Evolutionary conservation across 2,113 vertebrate species (phyloP).

Genomic region (Epinephelus moara): DNA sequence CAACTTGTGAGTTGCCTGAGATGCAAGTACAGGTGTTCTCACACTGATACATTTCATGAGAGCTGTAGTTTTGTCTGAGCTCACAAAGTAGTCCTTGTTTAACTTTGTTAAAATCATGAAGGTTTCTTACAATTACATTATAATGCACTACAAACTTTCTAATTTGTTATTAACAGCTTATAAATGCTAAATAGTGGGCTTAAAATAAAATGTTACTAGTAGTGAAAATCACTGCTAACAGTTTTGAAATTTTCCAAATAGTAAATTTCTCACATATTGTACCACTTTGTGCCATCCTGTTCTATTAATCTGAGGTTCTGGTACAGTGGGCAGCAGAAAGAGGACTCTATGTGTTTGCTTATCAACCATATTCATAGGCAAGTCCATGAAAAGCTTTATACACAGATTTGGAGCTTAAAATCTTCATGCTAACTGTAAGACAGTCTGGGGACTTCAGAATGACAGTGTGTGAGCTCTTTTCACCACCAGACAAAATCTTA

Average conservation of each 20-base stretch:
- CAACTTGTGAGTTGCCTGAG: no score
- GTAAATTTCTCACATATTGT: neutral
- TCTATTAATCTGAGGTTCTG: neutral
- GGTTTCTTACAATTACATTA: neutral
- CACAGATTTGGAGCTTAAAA: neutral
- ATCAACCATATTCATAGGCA: neutral
- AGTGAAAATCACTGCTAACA: neutral
- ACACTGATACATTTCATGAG: neutral
- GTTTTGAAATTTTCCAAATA: no score
- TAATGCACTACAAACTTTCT: no score
- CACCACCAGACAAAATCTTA: constrained; percentile 13
- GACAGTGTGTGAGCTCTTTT: constrained; percentile 9
- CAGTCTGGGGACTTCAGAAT: neutral
- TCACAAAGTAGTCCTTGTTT: neutral
- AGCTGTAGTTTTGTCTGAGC: neutral
- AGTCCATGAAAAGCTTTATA: neutral
- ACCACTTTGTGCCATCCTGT: neutral
- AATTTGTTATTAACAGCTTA: neutral
- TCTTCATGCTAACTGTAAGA: neutral
- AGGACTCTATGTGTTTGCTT: neutral
- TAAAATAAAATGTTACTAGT: neutral
- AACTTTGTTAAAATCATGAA: neutral
- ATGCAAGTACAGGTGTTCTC: neutral
- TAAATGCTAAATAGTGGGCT: neutral
- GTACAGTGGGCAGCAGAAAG: neutral